Percentiles rank a stretch among this genome's conserved stretches.
phyloP scores from a whole-genome alignment of 2,888 invertebrate species.

The Athalia cordata region DNA sequence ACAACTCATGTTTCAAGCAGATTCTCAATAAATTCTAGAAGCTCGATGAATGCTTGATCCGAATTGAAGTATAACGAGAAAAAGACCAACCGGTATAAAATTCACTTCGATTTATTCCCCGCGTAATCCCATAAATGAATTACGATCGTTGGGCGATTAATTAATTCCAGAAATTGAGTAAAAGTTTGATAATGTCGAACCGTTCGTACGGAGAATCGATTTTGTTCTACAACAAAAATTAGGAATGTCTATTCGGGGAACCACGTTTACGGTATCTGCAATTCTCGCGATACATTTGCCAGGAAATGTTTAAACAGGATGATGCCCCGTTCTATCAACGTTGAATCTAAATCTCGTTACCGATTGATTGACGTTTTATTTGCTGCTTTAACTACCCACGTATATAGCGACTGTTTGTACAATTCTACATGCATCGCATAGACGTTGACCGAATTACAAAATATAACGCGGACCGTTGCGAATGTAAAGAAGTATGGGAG shows the following conservation, averaged over 20 bases:
- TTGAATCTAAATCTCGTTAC: not conserved
- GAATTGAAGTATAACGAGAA: no score
- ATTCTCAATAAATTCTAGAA: no score
- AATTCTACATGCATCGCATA: not conserved
- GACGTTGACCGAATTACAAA: not conserved
- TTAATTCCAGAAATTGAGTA: not conserved
- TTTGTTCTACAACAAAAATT: not conserved
- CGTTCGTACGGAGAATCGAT: not conserved
- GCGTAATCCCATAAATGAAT: no score
- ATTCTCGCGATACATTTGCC: not conserved
- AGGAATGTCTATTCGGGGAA: slow-evolving; percentile 5
- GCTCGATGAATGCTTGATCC: no score
- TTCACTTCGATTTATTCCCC: no score
- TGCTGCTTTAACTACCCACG: not conserved
- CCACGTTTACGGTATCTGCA: not conserved
- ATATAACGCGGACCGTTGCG: not conserved
- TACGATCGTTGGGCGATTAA: no score
- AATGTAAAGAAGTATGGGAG: not conserved
- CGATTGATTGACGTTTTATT: not conserved
- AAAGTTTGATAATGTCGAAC: not conserved
- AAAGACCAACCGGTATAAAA: no score
- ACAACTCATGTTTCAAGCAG: not conserved
- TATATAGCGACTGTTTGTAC: not conserved
- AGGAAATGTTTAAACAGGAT: not conserved
- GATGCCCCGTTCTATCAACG: not conserved